phyloP scores from a whole-genome alignment of 2,888 invertebrate genomes.

The Polia nebulosa region DNA sequence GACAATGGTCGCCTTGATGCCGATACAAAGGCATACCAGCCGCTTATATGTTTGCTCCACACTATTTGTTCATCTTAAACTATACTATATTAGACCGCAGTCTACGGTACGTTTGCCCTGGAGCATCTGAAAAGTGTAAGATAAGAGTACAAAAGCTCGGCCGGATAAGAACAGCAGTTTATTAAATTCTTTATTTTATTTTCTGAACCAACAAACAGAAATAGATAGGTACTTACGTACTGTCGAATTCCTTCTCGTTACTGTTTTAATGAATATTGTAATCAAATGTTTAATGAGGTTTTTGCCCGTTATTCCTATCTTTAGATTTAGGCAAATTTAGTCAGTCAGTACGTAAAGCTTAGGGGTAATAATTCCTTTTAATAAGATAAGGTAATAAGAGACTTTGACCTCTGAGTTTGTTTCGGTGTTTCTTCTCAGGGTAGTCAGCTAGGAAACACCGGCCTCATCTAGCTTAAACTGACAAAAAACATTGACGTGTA shows the following conservation, averaged over 20 bases:
- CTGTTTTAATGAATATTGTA: constrained; percentile 22
- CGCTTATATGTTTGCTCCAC: constrained; percentile 64
- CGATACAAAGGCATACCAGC: constrained; percentile 72
- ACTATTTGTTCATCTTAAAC: constrained; percentile 66
- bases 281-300: constrained; percentile 16
- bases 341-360: background rate
- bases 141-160: constrained; percentile 37
- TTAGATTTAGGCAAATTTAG: background rate
- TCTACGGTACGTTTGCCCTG: constrained; percentile 28
- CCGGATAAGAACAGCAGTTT: constrained; percentile 24
- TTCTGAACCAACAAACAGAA: constrained; percentile 15
- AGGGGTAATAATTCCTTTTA: too few species aligned
- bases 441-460: too few species aligned
- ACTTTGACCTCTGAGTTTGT: too few species aligned
- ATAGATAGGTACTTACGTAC: constrained; percentile 10
- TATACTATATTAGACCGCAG: constrained; percentile 62
- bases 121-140: constrained; percentile 46
- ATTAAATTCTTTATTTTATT: constrained; percentile 49
- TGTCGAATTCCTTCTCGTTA: constrained; percentile 23
- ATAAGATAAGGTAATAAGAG: too few species aligned
- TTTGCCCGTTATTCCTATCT: background rate
- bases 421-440: too few species aligned
- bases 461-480: too few species aligned
- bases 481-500: too few species aligned
- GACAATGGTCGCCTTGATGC: constrained; percentile 63